phyloP scores from a whole-genome alignment of 2,113 vertebrate genomes.

The Heteronetta atricapilla region DNA sequence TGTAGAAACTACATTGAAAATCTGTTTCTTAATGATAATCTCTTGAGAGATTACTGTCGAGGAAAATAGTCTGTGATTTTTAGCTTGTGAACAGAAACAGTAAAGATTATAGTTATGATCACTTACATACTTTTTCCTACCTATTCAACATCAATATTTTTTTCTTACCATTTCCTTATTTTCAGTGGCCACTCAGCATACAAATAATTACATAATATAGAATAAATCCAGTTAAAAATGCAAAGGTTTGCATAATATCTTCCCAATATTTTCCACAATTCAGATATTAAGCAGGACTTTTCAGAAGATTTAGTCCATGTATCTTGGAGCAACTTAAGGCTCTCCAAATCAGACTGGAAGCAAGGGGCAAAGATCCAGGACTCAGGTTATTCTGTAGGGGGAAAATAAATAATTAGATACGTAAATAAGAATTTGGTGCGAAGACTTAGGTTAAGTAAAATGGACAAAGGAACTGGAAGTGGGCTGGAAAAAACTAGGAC shows the following conservation, averaged over 20 bases:
- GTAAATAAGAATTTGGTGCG: background rate
- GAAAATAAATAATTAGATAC: too few relatives aligned
- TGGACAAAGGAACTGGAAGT: background rate
- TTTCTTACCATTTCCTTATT: background rate
- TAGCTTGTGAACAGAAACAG: background rate
- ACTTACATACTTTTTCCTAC: background rate
- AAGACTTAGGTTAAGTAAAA: background rate
- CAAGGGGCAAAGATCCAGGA: background rate
- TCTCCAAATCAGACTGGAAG: background rate
- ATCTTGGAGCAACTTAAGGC: background rate
- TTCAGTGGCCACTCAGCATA: background rate
- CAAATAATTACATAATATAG: background rate
- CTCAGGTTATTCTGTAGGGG: background rate
- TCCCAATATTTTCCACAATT: background rate
- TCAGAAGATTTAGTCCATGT: background rate
- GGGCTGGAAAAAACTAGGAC: background rate
- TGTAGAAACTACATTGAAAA: background rate
- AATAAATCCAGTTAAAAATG: background rate
- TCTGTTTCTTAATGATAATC: background rate
- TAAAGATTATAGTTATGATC: background rate
- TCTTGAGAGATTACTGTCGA: background rate
- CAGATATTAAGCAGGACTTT: background rate
- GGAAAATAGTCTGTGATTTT: background rate
- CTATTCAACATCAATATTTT: background rate
- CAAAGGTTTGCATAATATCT: background rate